A percentile compares a stretch with the other conserved stretches of the same genome.
Conservation (phyloP, 2,797 vertebrate species). For the Alcedo atthis region DNA sequence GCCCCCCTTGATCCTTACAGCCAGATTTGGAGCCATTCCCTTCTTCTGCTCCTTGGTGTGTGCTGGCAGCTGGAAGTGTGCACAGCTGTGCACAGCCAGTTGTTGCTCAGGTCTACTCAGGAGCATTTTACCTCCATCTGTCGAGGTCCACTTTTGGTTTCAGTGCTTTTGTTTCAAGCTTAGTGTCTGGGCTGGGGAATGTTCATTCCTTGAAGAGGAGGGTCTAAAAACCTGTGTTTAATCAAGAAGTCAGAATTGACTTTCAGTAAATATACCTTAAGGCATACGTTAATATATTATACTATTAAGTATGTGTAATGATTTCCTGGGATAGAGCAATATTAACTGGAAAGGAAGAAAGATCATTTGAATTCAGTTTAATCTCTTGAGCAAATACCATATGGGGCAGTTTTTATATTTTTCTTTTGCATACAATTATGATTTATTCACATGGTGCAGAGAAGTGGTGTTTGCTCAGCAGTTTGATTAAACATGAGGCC, state of each 20-base stretch:
- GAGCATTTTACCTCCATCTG: neutral
- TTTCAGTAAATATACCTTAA: constrained; percentile 40
- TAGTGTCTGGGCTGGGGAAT: neutral
- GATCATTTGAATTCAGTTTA: constrained; percentile 14
- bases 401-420: neutral
- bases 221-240: constrained; percentile 20
- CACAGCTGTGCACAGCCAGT: neutral
- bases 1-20: neutral
- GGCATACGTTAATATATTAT: constrained; percentile 13
- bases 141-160: neutral
- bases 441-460: neutral
- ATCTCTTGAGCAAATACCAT: constrained; percentile 45
- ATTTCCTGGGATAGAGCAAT: constrained; percentile 2
- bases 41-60: neutral
- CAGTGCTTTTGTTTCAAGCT: neutral
- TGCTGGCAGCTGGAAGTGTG: neutral
- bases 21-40: neutral
- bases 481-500: constrained; percentile 3
- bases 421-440: constrained; percentile 17
- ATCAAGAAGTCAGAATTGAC: constrained; percentile 19
- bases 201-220: neutral
- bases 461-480: neutral
- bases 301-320: constrained; percentile 31
- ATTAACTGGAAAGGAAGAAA: constrained; percentile 16
- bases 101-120: neutral